Evolutionary conservation across 2,797 vertebrate genomes (phyloP), one percentile per base, ranked within the genome.

Genomic region (Busarellus nigricollis): DNA sequence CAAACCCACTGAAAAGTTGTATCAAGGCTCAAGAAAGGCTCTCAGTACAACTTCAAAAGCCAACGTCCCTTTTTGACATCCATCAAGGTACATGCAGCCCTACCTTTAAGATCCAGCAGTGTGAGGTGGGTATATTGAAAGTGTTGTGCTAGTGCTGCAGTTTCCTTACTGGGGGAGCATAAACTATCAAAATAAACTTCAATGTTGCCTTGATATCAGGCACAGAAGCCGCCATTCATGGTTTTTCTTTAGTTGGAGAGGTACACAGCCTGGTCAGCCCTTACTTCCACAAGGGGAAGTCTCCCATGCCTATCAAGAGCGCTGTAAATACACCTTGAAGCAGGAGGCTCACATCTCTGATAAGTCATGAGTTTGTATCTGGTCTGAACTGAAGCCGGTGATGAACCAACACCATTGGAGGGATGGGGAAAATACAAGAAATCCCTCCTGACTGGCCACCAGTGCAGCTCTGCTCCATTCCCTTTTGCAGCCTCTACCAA

Each of bases 1-100:
- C 40, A 49, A 55, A 66, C 7, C 17, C 35, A 22, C 44, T 69
- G 62, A 44, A 72, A 82, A 89, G 12, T 40, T 78, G 14, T 13
- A 40, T 26, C 50, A 54, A 67, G 57, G 49, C 25, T 81, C 57
- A 86, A 78, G 87, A 88, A 90, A 76, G 40, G 38, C 28, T 82
- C 45, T 54, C 47, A 31, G 40, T 7, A 15, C n/a, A 52, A 19
- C 35, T 86, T 92, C 11, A 84, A 83, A 94, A 37, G 19, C 50
- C 42, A 50, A 0, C 0, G 1, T 38, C 11, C n/a, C 29, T 61
- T 61, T 69, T 35, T 38, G 67, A 50, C 13, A 33, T 19, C 35
- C n/a, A 24, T 76, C 38, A 40, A 77, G 54, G 61, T 37, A 37
- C 62, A 69, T 44, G 26, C 66, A 83, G 61, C 22, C 52, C 50